Percentiles rank a stretch among this genome's conserved stretches.
phyloP scores from a whole-genome alignment of 2,797 vertebrate genomes.

The Rhodeus uyekii region DNA sequence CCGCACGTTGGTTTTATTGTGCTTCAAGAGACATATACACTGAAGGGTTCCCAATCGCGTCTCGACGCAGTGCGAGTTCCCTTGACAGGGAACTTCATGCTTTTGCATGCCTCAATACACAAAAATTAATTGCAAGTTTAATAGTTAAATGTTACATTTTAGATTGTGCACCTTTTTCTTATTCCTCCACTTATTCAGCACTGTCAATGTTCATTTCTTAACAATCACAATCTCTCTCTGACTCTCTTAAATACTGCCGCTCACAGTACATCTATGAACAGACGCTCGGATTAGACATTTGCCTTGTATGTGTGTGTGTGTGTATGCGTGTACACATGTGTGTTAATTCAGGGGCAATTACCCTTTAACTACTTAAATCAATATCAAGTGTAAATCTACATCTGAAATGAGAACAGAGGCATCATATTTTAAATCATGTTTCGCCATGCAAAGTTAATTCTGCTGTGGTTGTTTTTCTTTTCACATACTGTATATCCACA shows the following conservation, averaged over 20 bases:
- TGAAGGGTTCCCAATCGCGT: too few species aligned
- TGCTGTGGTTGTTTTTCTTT: neutral
- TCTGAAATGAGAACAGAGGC: neutral
- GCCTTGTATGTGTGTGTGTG: too few species aligned
- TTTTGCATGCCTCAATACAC: neutral
- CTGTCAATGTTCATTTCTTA: neutral
- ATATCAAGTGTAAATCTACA: neutral
- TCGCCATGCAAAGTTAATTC: neutral
- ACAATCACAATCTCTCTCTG: neutral
- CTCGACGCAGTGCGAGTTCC: too few species aligned
- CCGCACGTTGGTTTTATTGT: too few species aligned
- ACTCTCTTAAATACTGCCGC: neutral
- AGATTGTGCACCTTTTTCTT: neutral
- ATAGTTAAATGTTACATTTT: neutral
- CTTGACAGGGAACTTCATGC: too few species aligned
- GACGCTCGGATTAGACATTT: neutral
- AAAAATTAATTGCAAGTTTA: neutral
- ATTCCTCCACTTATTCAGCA: neutral
- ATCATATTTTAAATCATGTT: neutral
- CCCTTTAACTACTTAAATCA: neutral
- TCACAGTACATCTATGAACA: neutral
- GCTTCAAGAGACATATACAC: too few species aligned
- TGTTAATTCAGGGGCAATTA: neutral
- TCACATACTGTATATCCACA: too few species aligned
- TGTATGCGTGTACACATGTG: too few species aligned